Conservation (phyloP, 1,140 invertebrate species). For the Tyrophagus putrescentiae region DNA sequence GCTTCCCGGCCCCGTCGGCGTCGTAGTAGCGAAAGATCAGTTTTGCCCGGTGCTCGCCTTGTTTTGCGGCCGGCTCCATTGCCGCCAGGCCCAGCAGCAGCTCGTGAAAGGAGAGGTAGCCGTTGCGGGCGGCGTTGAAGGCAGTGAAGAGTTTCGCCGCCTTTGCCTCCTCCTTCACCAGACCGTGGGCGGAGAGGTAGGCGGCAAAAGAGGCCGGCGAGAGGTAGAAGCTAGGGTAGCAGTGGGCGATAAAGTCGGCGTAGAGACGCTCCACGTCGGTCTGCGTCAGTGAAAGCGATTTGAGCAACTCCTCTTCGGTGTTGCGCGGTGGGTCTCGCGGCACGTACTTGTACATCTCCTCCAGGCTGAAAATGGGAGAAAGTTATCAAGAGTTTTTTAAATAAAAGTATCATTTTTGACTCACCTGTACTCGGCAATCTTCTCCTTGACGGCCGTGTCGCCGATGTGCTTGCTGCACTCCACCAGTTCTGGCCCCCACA, state of each 20-base stretch:
- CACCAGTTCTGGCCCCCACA: background rate
- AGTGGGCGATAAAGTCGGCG: slow-evolving; percentile 22
- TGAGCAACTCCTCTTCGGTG: background rate
- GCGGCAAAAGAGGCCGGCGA: background rate
- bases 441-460: background rate
- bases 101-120: slow-evolving; percentile 3
- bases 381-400: too few relatives aligned
- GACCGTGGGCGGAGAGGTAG: background rate
- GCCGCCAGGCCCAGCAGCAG: slow-evolving; percentile 36
- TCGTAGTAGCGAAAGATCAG: slow-evolving; percentile 44
- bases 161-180: background rate
- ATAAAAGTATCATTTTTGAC: too few relatives aligned
- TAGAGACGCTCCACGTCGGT: slow-evolving; percentile 19
- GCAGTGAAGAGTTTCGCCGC: background rate
- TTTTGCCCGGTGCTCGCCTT: slow-evolving; percentile 40
- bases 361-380: too few relatives aligned
- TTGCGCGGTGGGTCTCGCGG: background rate
- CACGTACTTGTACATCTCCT: background rate
- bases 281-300: slow-evolving; percentile 4
- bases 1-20: slow-evolving; percentile 32
- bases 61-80: slow-evolving; percentile 35
- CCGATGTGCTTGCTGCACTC: background rate
- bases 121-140: background rate
- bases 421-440: background rate
- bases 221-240: slow-evolving; percentile 21